Base-by-base conservation (phyloP, 2,888 invertebrate genomes). In the Pseudolycoriella hygida region DNA sequence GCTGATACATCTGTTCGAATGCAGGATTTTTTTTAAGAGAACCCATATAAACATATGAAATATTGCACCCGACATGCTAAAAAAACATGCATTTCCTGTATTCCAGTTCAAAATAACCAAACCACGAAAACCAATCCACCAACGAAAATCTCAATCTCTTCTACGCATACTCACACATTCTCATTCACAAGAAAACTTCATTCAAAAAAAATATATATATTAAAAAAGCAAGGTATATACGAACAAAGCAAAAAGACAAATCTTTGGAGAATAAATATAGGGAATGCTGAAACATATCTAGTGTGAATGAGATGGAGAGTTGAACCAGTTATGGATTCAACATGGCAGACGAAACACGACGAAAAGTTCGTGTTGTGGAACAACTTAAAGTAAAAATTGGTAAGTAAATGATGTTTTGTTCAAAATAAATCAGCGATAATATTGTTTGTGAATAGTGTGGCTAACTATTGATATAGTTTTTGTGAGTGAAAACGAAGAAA, bases 371-470 rank as follows among this genome's bases (percentile, higher is more conserved):
- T 75, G 79, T 85, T 67, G 86, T 86, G 71, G 89, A 89, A 76
- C 81, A 86, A 71, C 76, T 89, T 70, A 86, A 83, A 78, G 86
- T 89, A 66, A 89, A 88, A 80, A 87, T 89, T 68, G 88, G 88
- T 88, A 75, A 71, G 83, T 77, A 67, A 54, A 19, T 31, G 20
- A 32, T 43, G 4, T 12, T 14, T 42, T 42, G 42, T 38, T 41
- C 31, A 42, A 34, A 44, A 44, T 42, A 40, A 50, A 43, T 46
- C 37, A 45, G 47, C 46, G 47, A 19, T 39, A 25, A 10, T 39
- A 41, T 43, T 43, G 20, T 17, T 18, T 32, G 39, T 20, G 18
- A 38, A 32, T 15, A 17, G 37, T 42, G 17, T 31, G 32, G 18
- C 34, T 8, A 25, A 6, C 25, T 4, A 25, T 25, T 25, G 25